Conservation (phyloP, 2,888 invertebrate genomes). For the Crioceris asparagi region DNA sequence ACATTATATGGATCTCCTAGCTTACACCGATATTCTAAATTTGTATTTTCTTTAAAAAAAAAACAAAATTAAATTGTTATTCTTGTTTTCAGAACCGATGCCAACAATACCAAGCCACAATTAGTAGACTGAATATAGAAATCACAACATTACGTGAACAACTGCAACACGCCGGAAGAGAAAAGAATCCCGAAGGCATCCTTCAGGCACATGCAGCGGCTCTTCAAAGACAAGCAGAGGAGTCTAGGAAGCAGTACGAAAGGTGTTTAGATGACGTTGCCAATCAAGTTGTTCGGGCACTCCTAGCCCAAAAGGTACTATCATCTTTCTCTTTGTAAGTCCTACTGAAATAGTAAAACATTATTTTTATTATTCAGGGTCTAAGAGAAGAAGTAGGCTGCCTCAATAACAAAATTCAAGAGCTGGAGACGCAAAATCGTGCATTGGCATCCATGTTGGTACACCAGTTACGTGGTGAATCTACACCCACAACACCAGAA, state of each 20-base stretch:
- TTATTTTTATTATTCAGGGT: constrained; percentile 42
- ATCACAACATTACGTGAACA: constrained; percentile 57
- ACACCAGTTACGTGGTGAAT: constrained; percentile 44
- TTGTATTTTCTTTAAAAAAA: no score
- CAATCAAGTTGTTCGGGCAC: constrained; percentile 70
- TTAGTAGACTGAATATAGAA: constrained; percentile 55
- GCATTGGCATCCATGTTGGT: constrained; percentile 59
- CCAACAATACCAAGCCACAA: constrained; percentile 59
- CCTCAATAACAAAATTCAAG: constrained; percentile 61
- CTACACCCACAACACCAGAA: constrained; percentile 15
- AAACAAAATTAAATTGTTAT: no score
- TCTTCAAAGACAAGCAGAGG: constrained; percentile 53
- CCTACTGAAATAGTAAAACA: background rate
- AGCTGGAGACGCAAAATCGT: constrained; percentile 68
- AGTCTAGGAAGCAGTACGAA: constrained; percentile 64
- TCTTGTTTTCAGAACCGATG: constrained; percentile 59
- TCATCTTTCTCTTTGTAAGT: background rate
- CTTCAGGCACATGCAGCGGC: constrained; percentile 50
- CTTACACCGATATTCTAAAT: no score
- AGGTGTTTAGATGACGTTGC: constrained; percentile 72
- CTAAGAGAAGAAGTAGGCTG: constrained; percentile 67
- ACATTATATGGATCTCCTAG: no score
- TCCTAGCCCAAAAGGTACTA: constrained; percentile 79
- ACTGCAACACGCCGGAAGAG: constrained; percentile 38
- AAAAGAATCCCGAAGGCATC: constrained; percentile 43